Evolutionary conservation across 1,140 invertebrate genomes (phyloP).

Genomic region (Nixonia krombeini): DNA sequence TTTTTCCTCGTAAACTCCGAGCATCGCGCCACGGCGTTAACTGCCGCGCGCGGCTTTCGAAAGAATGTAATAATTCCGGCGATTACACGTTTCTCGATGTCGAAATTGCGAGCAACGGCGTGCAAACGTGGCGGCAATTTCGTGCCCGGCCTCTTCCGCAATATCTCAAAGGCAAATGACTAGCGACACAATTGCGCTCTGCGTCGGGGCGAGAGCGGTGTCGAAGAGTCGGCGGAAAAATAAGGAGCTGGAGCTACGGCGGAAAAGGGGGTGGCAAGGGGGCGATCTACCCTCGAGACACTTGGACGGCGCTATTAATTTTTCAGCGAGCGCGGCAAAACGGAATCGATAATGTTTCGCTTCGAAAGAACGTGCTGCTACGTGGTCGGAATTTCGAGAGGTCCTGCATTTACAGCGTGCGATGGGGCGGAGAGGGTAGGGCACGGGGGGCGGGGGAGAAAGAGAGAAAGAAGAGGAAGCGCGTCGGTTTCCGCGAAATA

Average conservation of each 20-base stretch:
- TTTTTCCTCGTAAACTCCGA: no score
- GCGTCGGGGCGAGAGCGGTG: no score
- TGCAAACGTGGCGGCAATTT: no score
- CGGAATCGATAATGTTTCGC: constrained; percentile 54
- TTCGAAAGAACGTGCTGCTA: constrained; percentile 27
- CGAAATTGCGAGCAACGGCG: no score
- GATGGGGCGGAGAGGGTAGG: no score
- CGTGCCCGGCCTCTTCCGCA: background rate
- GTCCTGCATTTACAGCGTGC: constrained; percentile 11
- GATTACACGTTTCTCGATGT: no score
- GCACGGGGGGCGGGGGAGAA: no score
- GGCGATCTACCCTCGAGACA: background rate
- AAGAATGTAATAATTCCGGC: no score
- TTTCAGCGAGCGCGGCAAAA: constrained; percentile 45
- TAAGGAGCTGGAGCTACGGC: no score
- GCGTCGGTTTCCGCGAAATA: constrained; percentile 8
- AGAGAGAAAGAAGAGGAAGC: constrained; percentile 7
- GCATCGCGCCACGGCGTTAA: no score
- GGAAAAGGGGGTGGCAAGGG: no score
- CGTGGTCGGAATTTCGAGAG: constrained; percentile 29
- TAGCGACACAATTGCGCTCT: background rate
- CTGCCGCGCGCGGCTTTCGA: no score
- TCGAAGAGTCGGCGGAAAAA: background rate
- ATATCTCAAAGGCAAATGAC: background rate
- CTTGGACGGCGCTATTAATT: constrained; percentile 40